Conservation (phyloP, 2,888 invertebrate genomes). For the Malthinus seriepunctatus region DNA sequence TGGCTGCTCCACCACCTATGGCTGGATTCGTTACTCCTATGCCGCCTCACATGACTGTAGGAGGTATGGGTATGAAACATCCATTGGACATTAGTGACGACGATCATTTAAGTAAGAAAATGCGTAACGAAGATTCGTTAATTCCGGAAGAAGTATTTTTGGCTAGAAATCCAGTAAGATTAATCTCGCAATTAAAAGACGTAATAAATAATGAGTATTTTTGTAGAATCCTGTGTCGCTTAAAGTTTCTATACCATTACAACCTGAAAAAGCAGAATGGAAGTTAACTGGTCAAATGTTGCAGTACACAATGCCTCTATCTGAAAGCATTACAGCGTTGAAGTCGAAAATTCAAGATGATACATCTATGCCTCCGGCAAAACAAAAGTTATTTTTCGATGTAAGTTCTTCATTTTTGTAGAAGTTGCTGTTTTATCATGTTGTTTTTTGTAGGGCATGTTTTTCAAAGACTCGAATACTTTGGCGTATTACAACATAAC, state of each 20-base stretch:
- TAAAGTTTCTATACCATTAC: constrained; percentile 79
- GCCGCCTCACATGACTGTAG: constrained; percentile 49
- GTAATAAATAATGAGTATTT: not conserved
- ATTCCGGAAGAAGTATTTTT: constrained; percentile 87
- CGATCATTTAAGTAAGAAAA: constrained; percentile 85
- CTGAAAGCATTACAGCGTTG: constrained; percentile 80
- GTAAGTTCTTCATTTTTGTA: constrained; percentile 55
- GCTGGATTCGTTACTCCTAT: constrained; percentile 55
- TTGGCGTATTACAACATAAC: constrained; percentile 95
- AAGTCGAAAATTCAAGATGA: constrained; percentile 85
- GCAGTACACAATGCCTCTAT: constrained; percentile 74
- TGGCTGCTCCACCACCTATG: constrained; percentile 58
- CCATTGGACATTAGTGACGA: constrained; percentile 65
- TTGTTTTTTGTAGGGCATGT: constrained; percentile 77
- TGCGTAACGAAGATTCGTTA: constrained; percentile 89
- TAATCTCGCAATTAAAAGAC: too few species aligned
- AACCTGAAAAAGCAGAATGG: constrained; percentile 93
- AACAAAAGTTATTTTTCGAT: constrained; percentile 95
- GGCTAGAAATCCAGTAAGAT: constrained; percentile 64
- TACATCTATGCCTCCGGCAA: constrained; percentile 93
- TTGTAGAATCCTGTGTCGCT: constrained; percentile 75
- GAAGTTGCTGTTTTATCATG: not conserved
- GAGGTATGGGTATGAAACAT: constrained; percentile 56
- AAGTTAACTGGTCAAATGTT: constrained; percentile 89
- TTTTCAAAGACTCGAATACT: constrained; percentile 95